These are phyloP conservation scores for Cryptocheilus praepositus DNA, from an alignment of 2,888 invertebrate genomes.

Conservation along the genomic window DNA sequence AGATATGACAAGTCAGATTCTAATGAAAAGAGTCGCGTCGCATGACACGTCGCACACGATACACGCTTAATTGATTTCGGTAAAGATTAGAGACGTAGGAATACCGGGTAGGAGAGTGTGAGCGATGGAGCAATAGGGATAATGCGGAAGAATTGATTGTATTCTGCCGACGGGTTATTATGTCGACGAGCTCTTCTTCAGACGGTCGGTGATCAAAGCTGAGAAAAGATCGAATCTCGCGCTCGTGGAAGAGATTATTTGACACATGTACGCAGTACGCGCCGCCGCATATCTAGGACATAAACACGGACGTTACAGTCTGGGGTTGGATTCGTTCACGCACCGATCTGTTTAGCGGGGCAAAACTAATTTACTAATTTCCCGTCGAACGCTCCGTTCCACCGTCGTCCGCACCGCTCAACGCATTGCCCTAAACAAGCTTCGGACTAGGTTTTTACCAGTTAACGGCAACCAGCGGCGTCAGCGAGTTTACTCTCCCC, in stretches of 20 bases:
- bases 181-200: neutral
- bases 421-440: constrained; percentile 50
- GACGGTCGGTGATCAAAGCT: too few relatives aligned
- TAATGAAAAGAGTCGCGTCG: too few relatives aligned
- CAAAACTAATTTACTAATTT: constrained; percentile 70
- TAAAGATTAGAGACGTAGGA: too few relatives aligned
- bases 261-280: too few relatives aligned
- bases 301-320: neutral
- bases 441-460: constrained; percentile 64
- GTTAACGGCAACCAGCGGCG: constrained; percentile 54
- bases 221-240: too few relatives aligned
- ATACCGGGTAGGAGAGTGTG: too few relatives aligned
- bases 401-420: constrained; percentile 43
- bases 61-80: too few relatives aligned
- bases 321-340: constrained; percentile 37
- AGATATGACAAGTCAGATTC: too few relatives aligned
- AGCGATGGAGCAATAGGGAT: too few relatives aligned
- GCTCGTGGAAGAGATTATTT: too few relatives aligned
- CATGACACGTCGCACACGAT: too few relatives aligned
- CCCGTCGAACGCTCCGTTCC: constrained; percentile 34
- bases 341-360: constrained; percentile 25
- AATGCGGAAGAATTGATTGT: too few relatives aligned
- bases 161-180: constrained; percentile 7
- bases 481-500: constrained; percentile 41
- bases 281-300: neutral